Evolutionary conservation across 2,113 vertebrate genomes (phyloP).

Genomic region (Bos indicus): DNA sequence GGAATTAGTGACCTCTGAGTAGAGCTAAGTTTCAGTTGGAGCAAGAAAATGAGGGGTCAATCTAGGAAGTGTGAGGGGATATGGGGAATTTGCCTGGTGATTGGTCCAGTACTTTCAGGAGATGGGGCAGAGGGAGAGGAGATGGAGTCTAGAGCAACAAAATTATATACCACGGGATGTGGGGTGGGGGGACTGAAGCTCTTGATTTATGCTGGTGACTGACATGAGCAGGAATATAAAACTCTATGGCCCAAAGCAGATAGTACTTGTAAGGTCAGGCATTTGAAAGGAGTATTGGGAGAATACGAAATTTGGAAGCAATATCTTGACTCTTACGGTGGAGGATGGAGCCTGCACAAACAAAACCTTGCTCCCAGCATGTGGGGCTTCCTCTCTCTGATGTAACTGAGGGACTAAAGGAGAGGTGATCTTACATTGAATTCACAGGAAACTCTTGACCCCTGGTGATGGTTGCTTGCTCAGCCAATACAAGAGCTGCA

Average conservation of each 20-base stretch:
- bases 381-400: neutral
- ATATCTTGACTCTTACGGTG: neutral
- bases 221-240: neutral
- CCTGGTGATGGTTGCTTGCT: neutral
- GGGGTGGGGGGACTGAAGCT: neutral
- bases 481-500: neutral
- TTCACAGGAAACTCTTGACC: neutral
- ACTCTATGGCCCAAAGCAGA: neutral
- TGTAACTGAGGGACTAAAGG: neutral
- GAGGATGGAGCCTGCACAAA: neutral
- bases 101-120: neutral
- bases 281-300: neutral
- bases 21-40: neutral
- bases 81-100: neutral
- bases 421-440: neutral
- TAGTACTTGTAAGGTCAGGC: neutral
- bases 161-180: neutral
- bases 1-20: neutral
- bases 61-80: neutral
- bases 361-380: neutral
- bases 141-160: neutral
- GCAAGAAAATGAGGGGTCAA: neutral
- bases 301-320: neutral
- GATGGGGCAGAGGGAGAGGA: neutral
- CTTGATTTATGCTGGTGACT: neutral